Percentiles rank a stretch among this genome's conserved stretches.
Evolutionary conservation across 2,888 invertebrate species (phyloP).

Genomic region (Heliconius ismenius): DNA sequence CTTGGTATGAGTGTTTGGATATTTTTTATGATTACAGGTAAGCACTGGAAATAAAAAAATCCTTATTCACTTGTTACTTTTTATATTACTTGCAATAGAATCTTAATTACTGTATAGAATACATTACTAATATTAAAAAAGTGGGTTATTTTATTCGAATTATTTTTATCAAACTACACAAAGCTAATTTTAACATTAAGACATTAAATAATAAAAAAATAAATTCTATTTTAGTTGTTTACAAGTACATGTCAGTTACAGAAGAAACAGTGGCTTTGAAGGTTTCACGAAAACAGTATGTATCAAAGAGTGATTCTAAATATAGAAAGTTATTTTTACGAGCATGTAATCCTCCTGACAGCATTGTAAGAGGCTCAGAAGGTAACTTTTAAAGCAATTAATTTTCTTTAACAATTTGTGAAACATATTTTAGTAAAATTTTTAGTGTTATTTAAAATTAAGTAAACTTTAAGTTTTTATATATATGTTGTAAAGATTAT

Average conservation of each 20-base stretch:
- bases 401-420: neutral
- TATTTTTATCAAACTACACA: neutral
- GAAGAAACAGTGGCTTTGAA: constrained; percentile 71
- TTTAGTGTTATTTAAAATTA: neutral
- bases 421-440: neutral
- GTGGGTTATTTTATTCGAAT: neutral
- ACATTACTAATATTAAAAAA: neutral
- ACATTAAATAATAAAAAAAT: neutral
- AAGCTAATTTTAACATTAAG: neutral
- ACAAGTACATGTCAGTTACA: constrained; percentile 87
- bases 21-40: constrained; percentile 33
- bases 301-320: constrained; percentile 83
- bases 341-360: constrained; percentile 87
- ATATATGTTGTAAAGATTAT: neutral
- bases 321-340: constrained; percentile 85
- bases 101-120: neutral
- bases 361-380: constrained; percentile 87
- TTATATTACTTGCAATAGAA: neutral
- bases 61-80: neutral
- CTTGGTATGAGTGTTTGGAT: constrained; percentile 90
- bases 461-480: neutral
- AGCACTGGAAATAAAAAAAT: neutral
- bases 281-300: constrained; percentile 73
- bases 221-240: constrained; percentile 83
- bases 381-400: constrained; percentile 71